Base-by-base conservation (phyloP, 1,140 invertebrate genomes). In the Diachasmimorpha longicaudata region DNA sequence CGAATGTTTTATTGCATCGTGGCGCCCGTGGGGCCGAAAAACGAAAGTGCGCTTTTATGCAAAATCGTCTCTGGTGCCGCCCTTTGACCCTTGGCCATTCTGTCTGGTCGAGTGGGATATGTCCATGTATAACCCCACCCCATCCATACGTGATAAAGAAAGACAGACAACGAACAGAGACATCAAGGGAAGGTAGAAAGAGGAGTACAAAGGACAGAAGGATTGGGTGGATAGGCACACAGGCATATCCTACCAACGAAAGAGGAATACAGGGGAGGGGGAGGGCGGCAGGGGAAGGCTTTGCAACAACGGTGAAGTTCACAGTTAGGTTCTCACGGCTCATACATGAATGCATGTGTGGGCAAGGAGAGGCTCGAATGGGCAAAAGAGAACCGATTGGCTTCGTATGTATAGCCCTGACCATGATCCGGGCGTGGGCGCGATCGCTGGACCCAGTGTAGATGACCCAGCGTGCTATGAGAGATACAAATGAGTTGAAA, bases 311-410 rank as follows among this genome's bases (percentile, higher is more conserved):
- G 83, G 81, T 84, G 77, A 81, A 77, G 83, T 85, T 86, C 81
- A 84, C 84, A 85, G 85, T 85, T 85, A 85, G 82, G 82, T 87
- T 87, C 86, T 87, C 85, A 87, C 86, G 86, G 84, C 83, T 84
- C 80, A 81, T 80, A 82, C 83, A 80, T 81, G 80, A 83, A 85
- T 81, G 83, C 81, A 84, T 83, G 83, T 82, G 80, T 82, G 77
- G 55, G 76, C 77, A 25, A 73, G 74, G 77, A 78, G 80, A 76
- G 46, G 70, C 70, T n/a, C 52, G n/a, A 58, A 58, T 58, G 52
- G 14, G 25, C 36, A 39, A 68, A 37, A 10, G 67, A 63, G 67
- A 63, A 48, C 52, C 67, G 36, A 77, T 74, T 74, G 71, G 72
- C 52, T 23, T 67, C 23, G 23, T 63, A 63, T 31, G 19, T 63